Evolutionary conservation across 2,888 invertebrate genomes (phyloP).

Genomic region (Zootermopsis nevadensis): DNA sequence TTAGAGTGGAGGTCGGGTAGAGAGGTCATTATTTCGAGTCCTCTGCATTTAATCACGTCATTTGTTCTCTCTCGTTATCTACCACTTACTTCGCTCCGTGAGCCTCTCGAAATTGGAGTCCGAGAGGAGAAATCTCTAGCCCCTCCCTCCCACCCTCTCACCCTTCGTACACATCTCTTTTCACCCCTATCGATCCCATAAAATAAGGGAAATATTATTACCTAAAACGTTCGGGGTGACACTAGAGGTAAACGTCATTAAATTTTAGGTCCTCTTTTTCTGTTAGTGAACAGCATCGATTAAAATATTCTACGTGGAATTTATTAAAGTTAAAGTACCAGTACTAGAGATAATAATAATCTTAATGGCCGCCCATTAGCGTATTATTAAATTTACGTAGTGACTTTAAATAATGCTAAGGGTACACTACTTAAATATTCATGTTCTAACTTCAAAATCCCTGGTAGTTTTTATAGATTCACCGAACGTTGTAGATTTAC

Average conservation of each 20-base stretch:
- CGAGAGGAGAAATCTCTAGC: neutral
- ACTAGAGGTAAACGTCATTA: constrained; percentile 21
- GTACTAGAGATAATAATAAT: neutral
- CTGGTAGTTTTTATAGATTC: too few relatives aligned
- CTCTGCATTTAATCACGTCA: constrained; percentile 52
- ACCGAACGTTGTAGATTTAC: too few relatives aligned
- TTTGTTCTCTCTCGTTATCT: constrained; percentile 51
- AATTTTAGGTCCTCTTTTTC: neutral
- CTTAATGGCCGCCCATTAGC: constrained; percentile 17
- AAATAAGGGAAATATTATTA: constrained; percentile 31
- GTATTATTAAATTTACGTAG: neutral
- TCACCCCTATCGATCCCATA: neutral
- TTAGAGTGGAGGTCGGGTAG: constrained; percentile 41
- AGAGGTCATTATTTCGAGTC: constrained; percentile 53
- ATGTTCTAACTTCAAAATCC: too few relatives aligned
- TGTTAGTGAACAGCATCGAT: constrained; percentile 24
- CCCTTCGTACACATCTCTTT: constrained; percentile 9
- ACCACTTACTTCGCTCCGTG: constrained; percentile 37
- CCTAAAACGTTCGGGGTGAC: constrained; percentile 28
- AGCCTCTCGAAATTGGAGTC: constrained; percentile 47
- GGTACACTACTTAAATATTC: neutral
- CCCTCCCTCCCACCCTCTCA: neutral
- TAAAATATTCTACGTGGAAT: neutral
- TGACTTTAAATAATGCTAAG: neutral
- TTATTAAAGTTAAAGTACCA: neutral